These are phyloP conservation scores for Zaprionus ghesquierei DNA, from an alignment of 1,140 invertebrate species.

Conservation along the genomic window DNA sequence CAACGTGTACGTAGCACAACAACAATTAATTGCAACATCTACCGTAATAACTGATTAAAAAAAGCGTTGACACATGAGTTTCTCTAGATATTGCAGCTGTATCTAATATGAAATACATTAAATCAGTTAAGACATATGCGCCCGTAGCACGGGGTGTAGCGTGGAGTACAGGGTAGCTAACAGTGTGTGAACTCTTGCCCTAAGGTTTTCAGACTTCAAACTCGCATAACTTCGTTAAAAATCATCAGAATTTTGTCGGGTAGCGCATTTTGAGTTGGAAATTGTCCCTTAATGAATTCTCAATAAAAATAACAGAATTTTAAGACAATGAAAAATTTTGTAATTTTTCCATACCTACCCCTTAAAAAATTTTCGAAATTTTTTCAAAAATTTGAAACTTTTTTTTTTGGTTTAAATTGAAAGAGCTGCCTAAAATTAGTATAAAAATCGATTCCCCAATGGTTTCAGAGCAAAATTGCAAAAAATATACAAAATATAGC, in stretches of 20 bases:
- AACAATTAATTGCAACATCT: constrained; percentile 50
- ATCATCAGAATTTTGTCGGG: not conserved
- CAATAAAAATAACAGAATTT: not conserved
- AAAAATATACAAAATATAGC: not conserved
- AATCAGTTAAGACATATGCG: not conserved
- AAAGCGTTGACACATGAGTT: constrained; percentile 47
- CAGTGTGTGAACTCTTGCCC: no score
- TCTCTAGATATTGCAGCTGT: not conserved
- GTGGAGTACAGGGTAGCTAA: not conserved
- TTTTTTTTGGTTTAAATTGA: not conserved
- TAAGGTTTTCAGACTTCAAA: not conserved
- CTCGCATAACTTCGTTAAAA: not conserved
- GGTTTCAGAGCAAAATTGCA: fast-evolving
- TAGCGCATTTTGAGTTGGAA: not conserved
- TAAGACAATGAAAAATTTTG: not conserved
- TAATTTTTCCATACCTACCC: not conserved
- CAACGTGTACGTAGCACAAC: constrained; percentile 16
- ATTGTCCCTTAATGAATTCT: not conserved
- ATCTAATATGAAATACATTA: not conserved
- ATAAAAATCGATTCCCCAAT: not conserved
- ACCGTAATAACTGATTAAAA: constrained; percentile 71
- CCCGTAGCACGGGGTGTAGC: not conserved
- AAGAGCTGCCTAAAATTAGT: not conserved
- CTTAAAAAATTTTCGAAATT: not conserved
- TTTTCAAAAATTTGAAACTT: not conserved